Evolutionary conservation across 2,888 invertebrate genomes (phyloP).

Genomic region (Apamea monoglypha): DNA sequence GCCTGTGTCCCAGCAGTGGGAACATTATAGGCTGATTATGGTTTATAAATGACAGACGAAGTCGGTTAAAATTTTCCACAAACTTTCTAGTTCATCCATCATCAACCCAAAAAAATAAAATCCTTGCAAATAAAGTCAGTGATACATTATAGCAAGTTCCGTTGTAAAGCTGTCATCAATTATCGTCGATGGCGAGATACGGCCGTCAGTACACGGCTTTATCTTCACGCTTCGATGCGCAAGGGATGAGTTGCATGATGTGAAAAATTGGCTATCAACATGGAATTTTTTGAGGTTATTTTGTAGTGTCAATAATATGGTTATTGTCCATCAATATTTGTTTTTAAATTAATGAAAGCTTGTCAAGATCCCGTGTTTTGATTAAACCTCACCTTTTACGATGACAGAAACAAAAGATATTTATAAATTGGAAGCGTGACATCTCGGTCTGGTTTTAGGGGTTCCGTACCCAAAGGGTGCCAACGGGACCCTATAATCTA

Average conservation of each 20-base stretch:
- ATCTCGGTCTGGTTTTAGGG: too few relatives aligned
- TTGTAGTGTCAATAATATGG: conserved; percentile 34
- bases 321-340: conserved; percentile 29
- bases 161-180: conserved; percentile 51
- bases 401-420: conserved; percentile 12
- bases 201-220: conserved; percentile 49
- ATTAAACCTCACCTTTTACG: not conserved
- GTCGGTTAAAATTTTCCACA: too few relatives aligned
- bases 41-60: too few relatives aligned
- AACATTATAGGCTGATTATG: too few relatives aligned
- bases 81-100: not conserved
- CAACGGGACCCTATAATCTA: too few relatives aligned
- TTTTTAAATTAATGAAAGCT: conserved; percentile 38
- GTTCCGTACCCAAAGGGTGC: too few relatives aligned
- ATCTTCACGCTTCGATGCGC: conserved; percentile 60
- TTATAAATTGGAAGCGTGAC: not conserved
- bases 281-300: conserved; percentile 1
- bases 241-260: conserved; percentile 17
- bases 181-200: conserved; percentile 40
- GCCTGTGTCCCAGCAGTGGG: too few relatives aligned
- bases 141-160: conserved; percentile 10
- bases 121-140: conserved; percentile 13
- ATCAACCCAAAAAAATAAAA: not conserved
- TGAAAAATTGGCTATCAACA: conserved; percentile 34
- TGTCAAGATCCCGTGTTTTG: conserved; percentile 41